Conservation (phyloP, 1,140 invertebrate species). For the Apis dorsata region DNA sequence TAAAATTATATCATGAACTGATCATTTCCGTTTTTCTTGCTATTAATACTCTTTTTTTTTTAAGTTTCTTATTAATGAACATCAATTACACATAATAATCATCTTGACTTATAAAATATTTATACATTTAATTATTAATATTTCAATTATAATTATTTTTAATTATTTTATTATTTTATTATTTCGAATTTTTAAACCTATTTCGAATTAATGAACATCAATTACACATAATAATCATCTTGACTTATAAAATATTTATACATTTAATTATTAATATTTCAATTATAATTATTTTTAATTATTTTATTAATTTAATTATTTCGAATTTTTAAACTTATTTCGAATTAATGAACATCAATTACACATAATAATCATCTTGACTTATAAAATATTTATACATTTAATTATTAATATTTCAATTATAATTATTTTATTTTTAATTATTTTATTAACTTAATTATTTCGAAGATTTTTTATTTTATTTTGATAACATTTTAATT, state of each 20-base stretch:
- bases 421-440: too few relatives aligned
- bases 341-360: neutral
- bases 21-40: neutral
- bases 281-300: too few relatives aligned
- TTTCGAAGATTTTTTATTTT: neutral
- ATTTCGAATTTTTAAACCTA: neutral
- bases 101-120: constrained; percentile 18
- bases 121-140: neutral
- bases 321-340: too few relatives aligned
- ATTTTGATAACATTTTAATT: too few relatives aligned
- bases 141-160: too few relatives aligned
- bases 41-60: neutral
- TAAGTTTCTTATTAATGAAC: neutral
- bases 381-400: constrained; percentile 24
- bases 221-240: too few relatives aligned
- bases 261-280: too few relatives aligned
- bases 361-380: neutral
- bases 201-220: too few relatives aligned
- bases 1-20: constrained; percentile 15
- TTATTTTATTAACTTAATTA: neutral
- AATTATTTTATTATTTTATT: neutral
- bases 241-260: too few relatives aligned
- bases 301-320: too few relatives aligned
- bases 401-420: too few relatives aligned
- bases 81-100: neutral